phyloP scores from a whole-genome alignment of 2,797 vertebrate genomes.

The Neoniphon sammara region DNA sequence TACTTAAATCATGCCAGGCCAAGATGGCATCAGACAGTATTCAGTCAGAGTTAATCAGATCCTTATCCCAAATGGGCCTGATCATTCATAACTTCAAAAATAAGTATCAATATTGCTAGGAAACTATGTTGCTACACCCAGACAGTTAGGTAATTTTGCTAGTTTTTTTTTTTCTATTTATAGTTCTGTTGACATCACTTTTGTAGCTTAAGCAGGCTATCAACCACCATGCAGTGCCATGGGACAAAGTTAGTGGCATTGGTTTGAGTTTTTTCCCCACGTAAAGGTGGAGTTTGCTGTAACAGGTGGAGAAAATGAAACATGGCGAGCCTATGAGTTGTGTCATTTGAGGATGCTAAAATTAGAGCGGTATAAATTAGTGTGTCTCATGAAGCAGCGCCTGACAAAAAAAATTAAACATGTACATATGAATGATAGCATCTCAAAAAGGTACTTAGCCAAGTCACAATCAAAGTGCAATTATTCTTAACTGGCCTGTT shows the following conservation, averaged over 20 bases:
- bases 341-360: constrained; percentile 1
- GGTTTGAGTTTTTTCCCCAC: background rate
- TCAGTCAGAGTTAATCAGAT: constrained; percentile 10
- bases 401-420: background rate
- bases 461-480: constrained; percentile 29
- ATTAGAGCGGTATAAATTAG: constrained; percentile 9
- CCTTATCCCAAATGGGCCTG: constrained; percentile 5
- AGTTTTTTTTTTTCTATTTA: background rate
- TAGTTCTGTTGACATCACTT: constrained; percentile 38
- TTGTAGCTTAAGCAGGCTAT: constrained; percentile 27
- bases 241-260: constrained; percentile 38
- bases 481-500: constrained; percentile 3
- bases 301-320: background rate
- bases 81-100: constrained; percentile 13
- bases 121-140: constrained; percentile 51
- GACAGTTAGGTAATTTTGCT: background rate
- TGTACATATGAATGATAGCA: background rate
- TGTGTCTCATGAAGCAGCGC: constrained; percentile 20
- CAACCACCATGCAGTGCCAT: constrained; percentile 21
- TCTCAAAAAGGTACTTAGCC: constrained; percentile 1
- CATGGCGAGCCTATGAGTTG: background rate
- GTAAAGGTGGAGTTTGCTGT: background rate
- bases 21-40: background rate
- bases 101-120: constrained; percentile 37
- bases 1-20: constrained; percentile 13